Conservation (phyloP, 2,888 invertebrate genomes). For the Eupithecia insigniata region DNA sequence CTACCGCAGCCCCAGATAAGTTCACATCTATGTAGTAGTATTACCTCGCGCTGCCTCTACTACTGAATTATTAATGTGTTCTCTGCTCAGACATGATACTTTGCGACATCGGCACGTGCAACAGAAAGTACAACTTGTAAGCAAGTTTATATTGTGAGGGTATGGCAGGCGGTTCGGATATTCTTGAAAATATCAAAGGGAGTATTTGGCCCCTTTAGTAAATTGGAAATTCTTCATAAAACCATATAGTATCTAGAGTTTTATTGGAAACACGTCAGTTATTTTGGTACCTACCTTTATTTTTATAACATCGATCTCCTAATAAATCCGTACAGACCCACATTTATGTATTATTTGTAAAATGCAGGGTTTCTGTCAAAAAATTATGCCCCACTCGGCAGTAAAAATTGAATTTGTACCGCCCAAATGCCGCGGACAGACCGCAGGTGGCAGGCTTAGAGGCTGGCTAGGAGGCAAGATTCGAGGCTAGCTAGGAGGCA, state of each 20-base stretch:
- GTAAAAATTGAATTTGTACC: no score
- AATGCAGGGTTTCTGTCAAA: no score
- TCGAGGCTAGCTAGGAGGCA: no score
- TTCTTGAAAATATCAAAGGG: conserved; percentile 2
- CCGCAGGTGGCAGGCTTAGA: no score
- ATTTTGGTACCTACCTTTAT: no score
- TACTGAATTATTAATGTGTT: conserved; percentile 77
- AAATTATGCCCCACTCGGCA: no score
- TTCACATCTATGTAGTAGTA: conserved; percentile 23
- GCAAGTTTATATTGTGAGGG: conserved; percentile 34
- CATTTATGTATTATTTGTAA: no score
- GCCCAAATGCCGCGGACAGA: no score
- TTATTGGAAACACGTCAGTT: not conserved
- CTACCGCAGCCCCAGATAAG: no score
- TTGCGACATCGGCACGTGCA: conserved; percentile 65
- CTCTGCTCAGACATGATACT: conserved; percentile 67
- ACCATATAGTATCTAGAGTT: not conserved
- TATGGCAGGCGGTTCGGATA: conserved; percentile 7
- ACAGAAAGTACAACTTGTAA: conserved; percentile 40
- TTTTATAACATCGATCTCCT: no score
- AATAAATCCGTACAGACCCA: no score
- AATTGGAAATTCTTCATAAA: not conserved
- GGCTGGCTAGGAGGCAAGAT: no score
- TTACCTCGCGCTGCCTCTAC: conserved; percentile 43
- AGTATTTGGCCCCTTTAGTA: not conserved